phyloP scores from a whole-genome alignment of 2,888 invertebrate genomes.

The Synergus japonicus region DNA sequence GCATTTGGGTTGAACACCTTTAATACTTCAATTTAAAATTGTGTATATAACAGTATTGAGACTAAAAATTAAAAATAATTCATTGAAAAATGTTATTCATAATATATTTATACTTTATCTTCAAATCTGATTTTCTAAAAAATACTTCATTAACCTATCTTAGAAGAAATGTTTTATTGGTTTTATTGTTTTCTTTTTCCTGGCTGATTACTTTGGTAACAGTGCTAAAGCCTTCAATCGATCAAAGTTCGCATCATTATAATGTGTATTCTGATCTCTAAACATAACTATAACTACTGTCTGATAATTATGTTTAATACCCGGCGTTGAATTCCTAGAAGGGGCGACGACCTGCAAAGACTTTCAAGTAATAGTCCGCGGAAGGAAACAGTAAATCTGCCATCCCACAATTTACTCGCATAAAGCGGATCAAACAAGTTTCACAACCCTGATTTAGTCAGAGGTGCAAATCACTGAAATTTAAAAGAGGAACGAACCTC shows the following conservation, averaged over 20 bases:
- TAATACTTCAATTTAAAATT: no score
- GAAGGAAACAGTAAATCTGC: conserved; percentile 20
- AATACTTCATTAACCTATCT: no score
- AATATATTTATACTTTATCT: no score
- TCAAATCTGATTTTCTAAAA: no score
- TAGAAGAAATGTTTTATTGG: no score
- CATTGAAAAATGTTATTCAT: no score
- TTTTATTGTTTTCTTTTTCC: no score
- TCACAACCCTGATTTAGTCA: background rate
- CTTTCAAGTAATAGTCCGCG: conserved; percentile 6
- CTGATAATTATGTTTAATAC: background rate
- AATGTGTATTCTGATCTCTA: background rate
- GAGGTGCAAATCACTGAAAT: background rate
- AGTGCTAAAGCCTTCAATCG: background rate
- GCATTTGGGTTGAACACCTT: no score
- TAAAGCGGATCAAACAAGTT: background rate
- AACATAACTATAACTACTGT: no score
- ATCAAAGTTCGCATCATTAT: background rate
- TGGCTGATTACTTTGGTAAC: no score
- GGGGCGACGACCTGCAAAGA: conserved; percentile 19
- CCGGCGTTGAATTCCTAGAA: conserved; percentile 3
- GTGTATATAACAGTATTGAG: no score
- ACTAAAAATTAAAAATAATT: no score
- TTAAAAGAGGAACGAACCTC: background rate
- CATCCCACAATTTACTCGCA: background rate